These are phyloP conservation scores for Drosophila trapezifrons DNA, from an alignment of 1,140 invertebrate species.

Conservation along the genomic window DNA sequence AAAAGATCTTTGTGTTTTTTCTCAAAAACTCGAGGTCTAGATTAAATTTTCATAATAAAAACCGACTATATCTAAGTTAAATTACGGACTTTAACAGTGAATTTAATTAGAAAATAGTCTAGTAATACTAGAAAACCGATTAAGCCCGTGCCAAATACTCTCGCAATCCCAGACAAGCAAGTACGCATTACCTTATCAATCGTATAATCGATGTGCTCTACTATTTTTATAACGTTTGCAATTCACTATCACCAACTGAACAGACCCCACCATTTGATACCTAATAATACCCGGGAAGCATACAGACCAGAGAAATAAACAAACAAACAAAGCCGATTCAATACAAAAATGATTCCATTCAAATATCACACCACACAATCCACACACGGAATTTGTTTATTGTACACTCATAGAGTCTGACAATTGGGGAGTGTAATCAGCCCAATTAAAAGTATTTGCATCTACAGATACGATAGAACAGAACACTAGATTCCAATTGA, in stretches of 20 bases:
- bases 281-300: neutral
- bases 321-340: slow-evolving; percentile 13
- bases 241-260: slow-evolving; percentile 15
- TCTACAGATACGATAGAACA: slow-evolving; percentile 17
- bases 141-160: neutral
- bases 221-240: slow-evolving; percentile 21
- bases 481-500: slow-evolving; percentile 12
- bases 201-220: slow-evolving; percentile 1
- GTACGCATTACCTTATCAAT: slow-evolving; percentile 13
- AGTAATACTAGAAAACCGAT: too few species aligned
- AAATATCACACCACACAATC: slow-evolving; percentile 32
- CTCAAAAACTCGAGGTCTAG: neutral
- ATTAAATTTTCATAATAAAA: too few species aligned
- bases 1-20: neutral
- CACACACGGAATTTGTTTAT: slow-evolving; percentile 8
- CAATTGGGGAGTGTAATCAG: slow-evolving; percentile 22
- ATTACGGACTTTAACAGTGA: neutral
- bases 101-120: neutral
- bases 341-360: neutral
- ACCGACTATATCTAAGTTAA: too few species aligned
- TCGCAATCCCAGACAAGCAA: neutral
- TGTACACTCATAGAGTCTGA: slow-evolving; percentile 3
- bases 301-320: neutral
- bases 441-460: slow-evolving; percentile 40
- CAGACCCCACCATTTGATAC: neutral